Percentiles rank a stretch among this genome's conserved stretches.
These are phyloP conservation scores for Byasa hedistus DNA, from an alignment of 2,888 invertebrate species.

Conservation along the genomic window DNA sequence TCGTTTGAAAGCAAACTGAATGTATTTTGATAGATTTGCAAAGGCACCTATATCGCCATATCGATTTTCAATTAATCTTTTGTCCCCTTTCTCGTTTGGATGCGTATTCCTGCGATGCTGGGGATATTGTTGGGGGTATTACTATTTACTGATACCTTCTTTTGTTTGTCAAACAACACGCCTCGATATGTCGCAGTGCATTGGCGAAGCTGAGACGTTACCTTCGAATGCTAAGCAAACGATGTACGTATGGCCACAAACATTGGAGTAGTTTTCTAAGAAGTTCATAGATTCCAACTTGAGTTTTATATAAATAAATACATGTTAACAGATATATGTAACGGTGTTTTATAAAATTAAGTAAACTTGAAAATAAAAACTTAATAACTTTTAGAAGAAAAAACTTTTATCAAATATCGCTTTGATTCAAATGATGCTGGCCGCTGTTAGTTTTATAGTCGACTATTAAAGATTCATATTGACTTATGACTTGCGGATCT, in stretches of 20 bases:
- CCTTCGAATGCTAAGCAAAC: slow-evolving; percentile 62
- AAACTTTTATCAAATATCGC: too few relatives aligned
- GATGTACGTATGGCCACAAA: slow-evolving; percentile 51
- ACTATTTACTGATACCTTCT: slow-evolving; percentile 42
- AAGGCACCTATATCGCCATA: slow-evolving; percentile 60
- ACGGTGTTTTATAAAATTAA: not conserved
- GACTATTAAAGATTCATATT: too few relatives aligned
- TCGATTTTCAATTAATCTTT: slow-evolving; percentile 78
- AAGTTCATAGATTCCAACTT: slow-evolving; percentile 6
- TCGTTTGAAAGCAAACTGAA: slow-evolving; percentile 68
- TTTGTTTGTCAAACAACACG: slow-evolving; percentile 49
- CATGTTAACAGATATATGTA: not conserved
- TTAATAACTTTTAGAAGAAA: too few relatives aligned
- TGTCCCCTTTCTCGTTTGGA: slow-evolving; percentile 66
- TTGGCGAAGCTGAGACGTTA: slow-evolving; percentile 42
- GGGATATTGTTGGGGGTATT: slow-evolving; percentile 47
- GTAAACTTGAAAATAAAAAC: too few relatives aligned
- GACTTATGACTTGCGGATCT: too few relatives aligned
- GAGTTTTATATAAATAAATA: slow-evolving; percentile 2
- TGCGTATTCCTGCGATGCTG: slow-evolving; percentile 59
- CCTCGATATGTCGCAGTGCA: slow-evolving; percentile 29
- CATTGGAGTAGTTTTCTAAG: slow-evolving; percentile 39
- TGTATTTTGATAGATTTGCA: slow-evolving; percentile 70
- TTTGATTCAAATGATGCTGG: too few relatives aligned
- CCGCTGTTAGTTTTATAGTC: too few relatives aligned